A percentile compares a stretch with the other conserved stretches of the same genome.
Conservation (phyloP, 2,888 invertebrate species). For the Linyphia triangularis region DNA sequence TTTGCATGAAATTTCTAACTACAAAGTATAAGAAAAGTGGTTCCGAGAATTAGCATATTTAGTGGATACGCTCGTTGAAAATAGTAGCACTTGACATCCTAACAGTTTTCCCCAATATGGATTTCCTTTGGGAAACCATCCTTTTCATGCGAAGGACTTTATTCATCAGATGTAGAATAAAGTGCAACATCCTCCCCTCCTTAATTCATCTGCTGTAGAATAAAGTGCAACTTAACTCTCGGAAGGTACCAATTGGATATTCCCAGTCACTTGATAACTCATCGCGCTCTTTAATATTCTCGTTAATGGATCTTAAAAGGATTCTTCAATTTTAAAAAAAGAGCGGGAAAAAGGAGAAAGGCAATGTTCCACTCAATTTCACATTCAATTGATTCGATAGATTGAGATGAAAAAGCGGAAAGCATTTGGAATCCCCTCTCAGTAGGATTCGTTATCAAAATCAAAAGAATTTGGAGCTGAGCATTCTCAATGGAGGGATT, state of each 20-base stretch:
- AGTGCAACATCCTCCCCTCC: not conserved
- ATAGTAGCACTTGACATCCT: not conserved
- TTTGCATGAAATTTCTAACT: not conserved
- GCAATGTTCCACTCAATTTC: constrained; percentile 31
- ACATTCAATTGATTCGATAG: constrained; percentile 62
- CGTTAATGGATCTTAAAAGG: constrained; percentile 65
- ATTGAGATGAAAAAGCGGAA: constrained; percentile 29
- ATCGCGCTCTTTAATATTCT: constrained; percentile 38
- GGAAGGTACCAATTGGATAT: constrained; percentile 24
- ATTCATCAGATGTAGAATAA: too few relatives aligned
- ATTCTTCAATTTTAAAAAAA: constrained; percentile 41
- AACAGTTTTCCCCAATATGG: not conserved
- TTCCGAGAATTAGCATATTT: not conserved
- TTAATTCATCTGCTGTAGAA: not conserved
- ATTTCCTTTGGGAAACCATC: not conserved
- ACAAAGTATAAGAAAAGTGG: not conserved
- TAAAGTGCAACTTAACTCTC: constrained; percentile 14
- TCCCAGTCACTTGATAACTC: not conserved
- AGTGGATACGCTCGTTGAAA: not conserved
- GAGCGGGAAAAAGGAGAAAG: constrained; percentile 15
- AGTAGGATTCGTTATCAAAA: constrained; percentile 6
- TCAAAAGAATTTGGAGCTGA: not conserved
- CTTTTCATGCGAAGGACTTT: not conserved
- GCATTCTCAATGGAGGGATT: not conserved
- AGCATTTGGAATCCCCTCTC: not conserved